These are phyloP conservation scores for Cerastoderma edule DNA, from an alignment of 2,888 invertebrate genomes.

Conservation along the genomic window DNA sequence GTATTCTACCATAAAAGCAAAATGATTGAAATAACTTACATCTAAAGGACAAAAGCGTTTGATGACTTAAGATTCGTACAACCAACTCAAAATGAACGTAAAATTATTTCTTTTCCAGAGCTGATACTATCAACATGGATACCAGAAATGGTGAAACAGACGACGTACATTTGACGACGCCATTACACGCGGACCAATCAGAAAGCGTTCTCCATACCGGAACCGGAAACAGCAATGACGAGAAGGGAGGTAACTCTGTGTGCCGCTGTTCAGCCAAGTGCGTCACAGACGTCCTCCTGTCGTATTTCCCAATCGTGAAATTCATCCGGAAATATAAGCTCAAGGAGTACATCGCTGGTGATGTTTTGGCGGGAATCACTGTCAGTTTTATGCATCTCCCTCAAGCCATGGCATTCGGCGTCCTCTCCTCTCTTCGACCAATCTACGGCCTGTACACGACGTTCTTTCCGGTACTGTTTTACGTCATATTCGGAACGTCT, in stretches of 20 bases:
- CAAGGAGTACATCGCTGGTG: slow-evolving; percentile 66
- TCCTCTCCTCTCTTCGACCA: slow-evolving; percentile 73
- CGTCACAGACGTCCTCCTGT: slow-evolving; percentile 10
- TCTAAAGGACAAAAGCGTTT: not conserved
- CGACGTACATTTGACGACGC: slow-evolving; percentile 12
- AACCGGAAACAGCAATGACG: not conserved
- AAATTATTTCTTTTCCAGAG: not conserved
- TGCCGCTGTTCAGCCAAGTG: slow-evolving; percentile 3
- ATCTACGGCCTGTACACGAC: slow-evolving; percentile 75
- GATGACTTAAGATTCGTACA: not conserved
- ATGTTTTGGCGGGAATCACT: slow-evolving; percentile 75
- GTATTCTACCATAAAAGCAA: not conserved
- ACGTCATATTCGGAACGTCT: slow-evolving; percentile 76
- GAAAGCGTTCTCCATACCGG: not conserved
- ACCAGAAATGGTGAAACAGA: not conserved
- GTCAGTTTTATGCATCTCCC: slow-evolving; percentile 80
- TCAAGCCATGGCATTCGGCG: slow-evolving; percentile 78
- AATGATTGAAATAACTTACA: not conserved
- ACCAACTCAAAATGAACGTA: not conserved
- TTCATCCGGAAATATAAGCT: slow-evolving; percentile 64
- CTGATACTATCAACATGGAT: slow-evolving; percentile 2
- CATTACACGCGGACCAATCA: not conserved
- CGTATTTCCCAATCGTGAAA: slow-evolving; percentile 58
- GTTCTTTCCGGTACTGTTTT: slow-evolving; percentile 75
- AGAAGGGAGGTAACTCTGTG: not conserved